Evolutionary conservation across 2,797 vertebrate species (phyloP).

Genomic region (Microchirus variegatus): DNA sequence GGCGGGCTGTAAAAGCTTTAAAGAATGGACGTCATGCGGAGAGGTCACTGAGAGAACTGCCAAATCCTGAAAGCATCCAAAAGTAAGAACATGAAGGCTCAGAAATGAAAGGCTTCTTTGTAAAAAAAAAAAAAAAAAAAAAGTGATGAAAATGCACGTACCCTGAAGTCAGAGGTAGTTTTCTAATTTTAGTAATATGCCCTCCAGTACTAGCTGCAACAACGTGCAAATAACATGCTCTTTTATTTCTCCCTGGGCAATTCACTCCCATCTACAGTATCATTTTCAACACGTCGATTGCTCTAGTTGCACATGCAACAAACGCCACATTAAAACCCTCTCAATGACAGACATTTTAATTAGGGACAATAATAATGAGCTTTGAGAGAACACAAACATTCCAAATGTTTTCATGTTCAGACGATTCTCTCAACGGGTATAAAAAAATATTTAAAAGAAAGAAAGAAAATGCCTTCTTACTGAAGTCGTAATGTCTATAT

Average conservation of each 20-base stretch:
- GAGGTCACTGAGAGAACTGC: background rate
- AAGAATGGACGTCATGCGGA: background rate
- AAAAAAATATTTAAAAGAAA: no score
- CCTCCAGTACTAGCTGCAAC: constrained; percentile 8
- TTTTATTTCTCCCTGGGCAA: constrained; percentile 45
- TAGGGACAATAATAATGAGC: constrained; percentile 34
- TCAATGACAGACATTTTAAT: constrained; percentile 61
- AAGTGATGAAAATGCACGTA: background rate
- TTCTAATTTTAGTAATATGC: constrained; percentile 28
- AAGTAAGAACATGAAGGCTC: background rate
- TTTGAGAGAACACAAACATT: constrained; percentile 26
- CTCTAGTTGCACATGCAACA: constrained; percentile 54
- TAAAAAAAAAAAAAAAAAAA: constrained; percentile 6
- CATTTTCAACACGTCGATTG: constrained; percentile 44
- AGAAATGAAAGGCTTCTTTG: constrained; percentile 1
- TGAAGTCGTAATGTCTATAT: background rate
- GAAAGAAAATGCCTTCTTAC: background rate
- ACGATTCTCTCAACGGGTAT: background rate
- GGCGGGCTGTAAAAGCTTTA: no score
- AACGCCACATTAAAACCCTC: constrained; percentile 39
- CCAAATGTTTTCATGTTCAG: constrained; percentile 11
- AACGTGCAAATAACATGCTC: constrained; percentile 11
- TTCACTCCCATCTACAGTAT: constrained; percentile 40
- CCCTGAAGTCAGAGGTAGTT: background rate
- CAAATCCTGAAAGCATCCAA: constrained; percentile 4